Conservation (phyloP, 2,888 invertebrate species). For the Sphaeridia pumilis region DNA sequence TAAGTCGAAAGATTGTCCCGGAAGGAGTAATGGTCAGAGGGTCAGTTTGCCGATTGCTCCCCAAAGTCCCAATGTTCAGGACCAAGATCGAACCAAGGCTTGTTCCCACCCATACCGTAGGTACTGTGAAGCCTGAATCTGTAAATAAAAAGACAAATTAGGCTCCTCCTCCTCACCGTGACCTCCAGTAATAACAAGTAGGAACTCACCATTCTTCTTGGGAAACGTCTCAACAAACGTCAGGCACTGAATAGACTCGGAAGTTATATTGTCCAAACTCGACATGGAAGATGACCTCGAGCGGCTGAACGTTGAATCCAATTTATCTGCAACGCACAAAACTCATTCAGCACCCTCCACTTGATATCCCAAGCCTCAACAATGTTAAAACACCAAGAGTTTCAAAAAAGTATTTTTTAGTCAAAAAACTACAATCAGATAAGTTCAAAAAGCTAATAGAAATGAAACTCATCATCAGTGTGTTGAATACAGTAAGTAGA, state of each 20-base stretch:
- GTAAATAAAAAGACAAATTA: conserved; percentile 28
- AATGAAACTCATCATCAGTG: no score
- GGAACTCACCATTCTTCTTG: conserved; percentile 74
- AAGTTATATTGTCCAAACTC: conserved; percentile 90
- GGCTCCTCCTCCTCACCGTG: no score
- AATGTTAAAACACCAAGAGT: no score
- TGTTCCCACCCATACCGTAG: conserved; percentile 96
- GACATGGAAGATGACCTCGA: conserved; percentile 96
- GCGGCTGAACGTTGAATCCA: conserved; percentile 91
- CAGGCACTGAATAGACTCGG: conserved; percentile 90
- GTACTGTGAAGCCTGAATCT: conserved; percentile 68
- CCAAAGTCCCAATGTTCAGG: conserved; percentile 70
- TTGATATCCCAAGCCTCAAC: no score
- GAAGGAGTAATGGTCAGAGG: conserved; percentile 72
- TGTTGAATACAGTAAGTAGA: no score
- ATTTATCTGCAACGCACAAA: conserved; percentile 57
- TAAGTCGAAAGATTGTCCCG: conserved; percentile 92
- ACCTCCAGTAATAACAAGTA: no score
- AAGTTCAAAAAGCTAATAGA: no score
- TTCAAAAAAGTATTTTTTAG: no score
- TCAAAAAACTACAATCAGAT: no score
- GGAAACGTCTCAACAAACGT: conserved; percentile 91
- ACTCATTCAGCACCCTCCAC: neutral
- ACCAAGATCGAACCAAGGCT: conserved; percentile 92
- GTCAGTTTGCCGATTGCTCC: conserved; percentile 68